A percentile compares a stretch with the other conserved stretches of the same genome.
Conservation (phyloP, 2,888 invertebrate species). For the Fragum whitleyi region DNA sequence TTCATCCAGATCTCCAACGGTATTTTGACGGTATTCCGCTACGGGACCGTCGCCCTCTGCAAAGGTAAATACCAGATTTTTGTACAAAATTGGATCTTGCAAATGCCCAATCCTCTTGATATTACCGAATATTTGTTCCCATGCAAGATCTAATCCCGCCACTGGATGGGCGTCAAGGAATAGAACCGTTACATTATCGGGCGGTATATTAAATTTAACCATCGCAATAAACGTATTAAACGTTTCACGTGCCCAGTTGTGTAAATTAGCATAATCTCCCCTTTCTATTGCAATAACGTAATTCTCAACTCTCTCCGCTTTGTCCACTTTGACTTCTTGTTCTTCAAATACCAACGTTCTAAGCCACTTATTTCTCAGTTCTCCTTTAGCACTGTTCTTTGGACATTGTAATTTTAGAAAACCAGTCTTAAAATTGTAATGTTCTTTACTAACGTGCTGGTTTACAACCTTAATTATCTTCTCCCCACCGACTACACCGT, state of each 20-base stretch:
- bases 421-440: conserved; percentile 45
- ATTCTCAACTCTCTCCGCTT: neutral
- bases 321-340: neutral
- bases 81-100: conserved; percentile 49
- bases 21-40: conserved; percentile 51
- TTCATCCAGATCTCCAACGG: conserved; percentile 71
- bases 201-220: conserved; percentile 56
- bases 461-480: conserved; percentile 49
- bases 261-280: conserved; percentile 71
- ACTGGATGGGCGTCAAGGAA: conserved; percentile 78
- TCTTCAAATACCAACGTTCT: neutral
- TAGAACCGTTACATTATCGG: conserved; percentile 67
- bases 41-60: conserved; percentile 72
- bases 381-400: neutral
- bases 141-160: conserved; percentile 71
- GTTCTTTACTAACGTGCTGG: conserved; percentile 52
- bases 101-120: conserved; percentile 66
- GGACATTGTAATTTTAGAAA: conserved; percentile 57
- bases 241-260: conserved; percentile 67
- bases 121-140: conserved; percentile 73
- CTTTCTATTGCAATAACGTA: conserved; percentile 58
- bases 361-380: conserved; percentile 10
- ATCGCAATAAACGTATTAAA: conserved; percentile 68
- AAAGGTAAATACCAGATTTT: conserved; percentile 72
- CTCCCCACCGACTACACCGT: conserved; percentile 59